These are phyloP conservation scores for Neoaliturus tenellus DNA, from an alignment of 2,888 invertebrate species.

Conservation along the genomic window DNA sequence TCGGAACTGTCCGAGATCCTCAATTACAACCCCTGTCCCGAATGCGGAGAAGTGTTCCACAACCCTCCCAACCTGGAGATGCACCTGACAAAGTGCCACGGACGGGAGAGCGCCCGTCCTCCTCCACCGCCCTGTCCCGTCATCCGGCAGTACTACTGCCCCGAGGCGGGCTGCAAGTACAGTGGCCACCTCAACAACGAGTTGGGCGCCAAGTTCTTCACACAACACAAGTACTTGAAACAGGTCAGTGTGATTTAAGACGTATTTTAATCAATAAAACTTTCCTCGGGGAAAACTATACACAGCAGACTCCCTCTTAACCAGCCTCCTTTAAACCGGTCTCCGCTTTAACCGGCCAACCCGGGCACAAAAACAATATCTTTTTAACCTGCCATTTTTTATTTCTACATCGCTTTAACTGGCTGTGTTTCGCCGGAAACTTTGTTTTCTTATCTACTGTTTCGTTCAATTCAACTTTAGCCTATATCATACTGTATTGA, in stretches of 20 bases:
- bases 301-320: too few relatives aligned
- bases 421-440: too few relatives aligned
- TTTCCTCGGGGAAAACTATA: too few relatives aligned
- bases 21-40: constrained; percentile 69
- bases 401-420: too few relatives aligned
- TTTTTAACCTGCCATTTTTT: too few relatives aligned
- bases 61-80: constrained; percentile 75
- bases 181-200: constrained; percentile 43
- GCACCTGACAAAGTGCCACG: constrained; percentile 78
- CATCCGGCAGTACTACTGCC: constrained; percentile 77
- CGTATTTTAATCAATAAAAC: too few relatives aligned
- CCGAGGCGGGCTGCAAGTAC: constrained; percentile 75
- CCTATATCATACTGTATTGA: too few relatives aligned
- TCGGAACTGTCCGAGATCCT: constrained; percentile 61
- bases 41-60: constrained; percentile 73
- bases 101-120: constrained; percentile 66
- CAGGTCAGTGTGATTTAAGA: constrained; percentile 65
- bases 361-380: too few relatives aligned
- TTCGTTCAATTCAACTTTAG: too few relatives aligned
- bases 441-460: too few relatives aligned
- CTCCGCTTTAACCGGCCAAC: too few relatives aligned
- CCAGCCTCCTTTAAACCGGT: too few relatives aligned
- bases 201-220: constrained; percentile 61
- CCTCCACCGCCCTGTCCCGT: constrained; percentile 64
- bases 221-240: constrained; percentile 64